These are phyloP conservation scores for Ichneumon xanthorius DNA, from an alignment of 2,888 invertebrate species.

Conservation along the genomic window DNA sequence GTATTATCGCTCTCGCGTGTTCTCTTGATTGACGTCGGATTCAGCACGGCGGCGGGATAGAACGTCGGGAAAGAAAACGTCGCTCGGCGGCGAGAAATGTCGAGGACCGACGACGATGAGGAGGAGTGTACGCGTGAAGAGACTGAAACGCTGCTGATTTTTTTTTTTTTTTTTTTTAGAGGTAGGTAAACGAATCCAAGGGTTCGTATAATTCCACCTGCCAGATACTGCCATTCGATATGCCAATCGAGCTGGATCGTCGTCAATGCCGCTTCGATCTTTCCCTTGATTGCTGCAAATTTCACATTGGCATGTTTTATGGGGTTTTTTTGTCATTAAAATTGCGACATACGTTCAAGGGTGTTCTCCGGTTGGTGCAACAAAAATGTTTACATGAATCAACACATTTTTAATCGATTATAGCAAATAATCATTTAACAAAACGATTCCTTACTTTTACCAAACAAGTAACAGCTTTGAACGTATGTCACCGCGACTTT, in stretches of 20 bases:
- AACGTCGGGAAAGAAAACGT: constrained; percentile 41
- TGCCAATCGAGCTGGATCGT: background rate
- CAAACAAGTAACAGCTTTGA: too few species aligned
- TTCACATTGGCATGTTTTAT: too few species aligned
- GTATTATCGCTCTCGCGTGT: constrained; percentile 70
- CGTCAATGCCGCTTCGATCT: background rate
- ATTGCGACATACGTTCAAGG: background rate
- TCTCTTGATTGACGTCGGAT: constrained; percentile 72
- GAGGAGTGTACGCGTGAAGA: constrained; percentile 12
- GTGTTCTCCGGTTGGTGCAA: too few species aligned
- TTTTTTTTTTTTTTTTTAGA: background rate
- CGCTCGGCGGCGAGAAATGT: constrained; percentile 40
- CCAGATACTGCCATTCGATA: constrained; percentile 4
- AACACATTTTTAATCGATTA: too few species aligned
- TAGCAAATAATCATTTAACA: background rate
- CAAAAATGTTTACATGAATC: too few species aligned
- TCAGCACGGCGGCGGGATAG: constrained; percentile 44
- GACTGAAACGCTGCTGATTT: background rate
- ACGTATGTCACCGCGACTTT: background rate
- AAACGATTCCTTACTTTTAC: background rate
- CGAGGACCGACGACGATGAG: constrained; percentile 49
- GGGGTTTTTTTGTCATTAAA: background rate
- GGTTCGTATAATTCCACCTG: constrained; percentile 15
- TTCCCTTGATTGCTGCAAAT: background rate
- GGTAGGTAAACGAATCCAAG: constrained; percentile 6